These are phyloP conservation scores for Diadumene lineata DNA, from an alignment of 92 coral and sea anemone species.

Conservation along the genomic window DNA sequence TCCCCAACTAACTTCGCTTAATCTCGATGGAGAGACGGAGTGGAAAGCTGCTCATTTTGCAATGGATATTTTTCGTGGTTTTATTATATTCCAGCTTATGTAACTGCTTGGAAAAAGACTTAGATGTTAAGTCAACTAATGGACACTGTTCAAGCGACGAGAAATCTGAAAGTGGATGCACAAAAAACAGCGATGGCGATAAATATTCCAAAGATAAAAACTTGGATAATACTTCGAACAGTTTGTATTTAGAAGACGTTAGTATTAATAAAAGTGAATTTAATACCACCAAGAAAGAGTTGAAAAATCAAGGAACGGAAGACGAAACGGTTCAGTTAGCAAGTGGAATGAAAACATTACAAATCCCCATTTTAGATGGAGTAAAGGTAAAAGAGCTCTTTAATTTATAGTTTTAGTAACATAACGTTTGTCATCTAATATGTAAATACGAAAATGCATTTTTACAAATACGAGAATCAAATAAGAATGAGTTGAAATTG, in stretches of 20 bases:
- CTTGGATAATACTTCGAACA: not conserved
- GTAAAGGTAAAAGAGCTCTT: slow-evolving; percentile 65
- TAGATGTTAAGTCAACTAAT: not conserved
- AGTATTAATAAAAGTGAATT: slow-evolving; percentile 4
- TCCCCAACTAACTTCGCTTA: not conserved
- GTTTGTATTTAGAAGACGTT: not conserved
- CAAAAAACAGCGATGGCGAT: slow-evolving; percentile 29
- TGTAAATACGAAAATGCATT: no score
- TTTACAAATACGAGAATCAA: no score
- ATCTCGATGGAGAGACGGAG: slow-evolving; percentile 9
- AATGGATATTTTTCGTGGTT: not conserved
- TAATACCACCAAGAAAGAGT: slow-evolving; percentile 2
- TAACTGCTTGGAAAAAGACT: slow-evolving; percentile 5
- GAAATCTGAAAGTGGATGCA: slow-evolving; percentile 40
- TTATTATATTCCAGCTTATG: slow-evolving; percentile 12
- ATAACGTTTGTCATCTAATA: no score
- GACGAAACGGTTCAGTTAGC: not conserved
- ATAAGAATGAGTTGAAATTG: no score
- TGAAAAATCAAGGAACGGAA: slow-evolving; percentile 1
- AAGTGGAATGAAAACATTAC: slow-evolving; percentile 58
- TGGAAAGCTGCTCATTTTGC: not conserved
- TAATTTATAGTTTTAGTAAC: no score
- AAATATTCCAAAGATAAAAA: slow-evolving; percentile 29
- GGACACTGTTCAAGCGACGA: slow-evolving; percentile 27
- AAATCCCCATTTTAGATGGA: slow-evolving; percentile 69